These are phyloP conservation scores for Conus ventricosus DNA, from an alignment of 1,140 invertebrate species.

Conservation along the genomic window DNA sequence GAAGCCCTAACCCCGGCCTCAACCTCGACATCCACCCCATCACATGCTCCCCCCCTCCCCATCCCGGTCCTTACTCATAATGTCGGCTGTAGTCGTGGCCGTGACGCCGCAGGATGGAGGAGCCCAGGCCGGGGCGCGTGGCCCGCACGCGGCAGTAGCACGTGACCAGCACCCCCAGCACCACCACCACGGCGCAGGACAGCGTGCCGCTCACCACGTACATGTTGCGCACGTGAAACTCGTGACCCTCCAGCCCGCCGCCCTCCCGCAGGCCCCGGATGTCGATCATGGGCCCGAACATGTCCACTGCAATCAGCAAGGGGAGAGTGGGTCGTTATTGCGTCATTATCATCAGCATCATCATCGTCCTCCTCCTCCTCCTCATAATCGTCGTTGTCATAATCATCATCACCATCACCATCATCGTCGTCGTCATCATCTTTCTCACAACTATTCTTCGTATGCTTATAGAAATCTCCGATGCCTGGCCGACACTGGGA, in stretches of 20 bases:
- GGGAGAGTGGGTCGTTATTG: neutral
- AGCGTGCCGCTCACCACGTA: slow-evolving; percentile 61
- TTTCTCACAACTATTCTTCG: too few species aligned
- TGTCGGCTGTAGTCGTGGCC: slow-evolving; percentile 45
- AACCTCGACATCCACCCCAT: neutral
- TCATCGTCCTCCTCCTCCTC: neutral
- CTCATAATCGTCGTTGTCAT: too few species aligned
- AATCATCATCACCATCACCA: neutral
- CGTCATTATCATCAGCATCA: neutral
- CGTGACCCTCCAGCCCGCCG: slow-evolving; percentile 11
- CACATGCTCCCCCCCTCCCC: neutral
- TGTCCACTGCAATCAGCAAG: slow-evolving; percentile 47
- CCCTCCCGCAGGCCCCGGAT: slow-evolving; percentile 28
- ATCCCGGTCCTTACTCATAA: slow-evolving; percentile 39
- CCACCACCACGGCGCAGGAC: slow-evolving; percentile 53
- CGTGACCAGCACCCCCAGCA: slow-evolving; percentile 51
- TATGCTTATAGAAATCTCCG: too few species aligned
- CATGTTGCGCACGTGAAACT: slow-evolving; percentile 56
- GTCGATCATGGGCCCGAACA: slow-evolving; percentile 57
- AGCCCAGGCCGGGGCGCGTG: slow-evolving; percentile 28
- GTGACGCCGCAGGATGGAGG: neutral
- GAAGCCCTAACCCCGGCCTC: too few species aligned
- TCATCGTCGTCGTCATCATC: neutral
- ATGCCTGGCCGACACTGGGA: too few species aligned
- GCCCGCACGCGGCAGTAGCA: slow-evolving; percentile 60